Evolutionary conservation across 2,113 vertebrate genomes (phyloP).

Genomic region (Equus przewalskii): DNA sequence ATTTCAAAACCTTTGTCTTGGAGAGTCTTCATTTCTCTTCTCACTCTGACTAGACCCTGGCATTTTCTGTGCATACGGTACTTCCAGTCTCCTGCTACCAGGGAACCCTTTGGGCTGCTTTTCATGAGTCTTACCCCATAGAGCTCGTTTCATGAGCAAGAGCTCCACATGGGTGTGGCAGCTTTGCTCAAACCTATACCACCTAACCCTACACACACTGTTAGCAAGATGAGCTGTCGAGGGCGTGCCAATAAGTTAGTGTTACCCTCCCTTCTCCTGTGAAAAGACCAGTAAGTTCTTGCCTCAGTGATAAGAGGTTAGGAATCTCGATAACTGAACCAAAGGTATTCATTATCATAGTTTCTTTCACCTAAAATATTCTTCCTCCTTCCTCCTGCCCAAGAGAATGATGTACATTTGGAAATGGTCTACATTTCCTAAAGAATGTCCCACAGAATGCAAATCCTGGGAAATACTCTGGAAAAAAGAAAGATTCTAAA

Average conservation of each 20-base stretch:
- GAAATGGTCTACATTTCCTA: background rate
- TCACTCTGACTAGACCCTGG: background rate
- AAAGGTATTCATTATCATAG: background rate
- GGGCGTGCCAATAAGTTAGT: fast-evolving
- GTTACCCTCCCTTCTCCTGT: background rate
- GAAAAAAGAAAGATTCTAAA: background rate
- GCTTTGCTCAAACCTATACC: background rate
- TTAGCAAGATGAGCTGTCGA: background rate
- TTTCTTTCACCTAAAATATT: background rate
- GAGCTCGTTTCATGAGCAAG: background rate
- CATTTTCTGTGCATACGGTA: background rate
- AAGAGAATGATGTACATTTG: background rate
- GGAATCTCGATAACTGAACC: background rate
- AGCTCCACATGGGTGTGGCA: background rate
- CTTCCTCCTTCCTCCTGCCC: background rate
- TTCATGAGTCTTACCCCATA: background rate
- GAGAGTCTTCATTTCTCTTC: background rate
- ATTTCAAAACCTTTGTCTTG: background rate
- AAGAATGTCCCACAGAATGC: background rate
- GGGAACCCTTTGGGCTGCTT: background rate
- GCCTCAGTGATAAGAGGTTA: background rate
- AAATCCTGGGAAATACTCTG: background rate
- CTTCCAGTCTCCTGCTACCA: background rate
- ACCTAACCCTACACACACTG: background rate
- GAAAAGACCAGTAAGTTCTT: background rate